Conservation (phyloP, 2,113 vertebrate genomes). For the Forbesichthys papilliferus region DNA sequence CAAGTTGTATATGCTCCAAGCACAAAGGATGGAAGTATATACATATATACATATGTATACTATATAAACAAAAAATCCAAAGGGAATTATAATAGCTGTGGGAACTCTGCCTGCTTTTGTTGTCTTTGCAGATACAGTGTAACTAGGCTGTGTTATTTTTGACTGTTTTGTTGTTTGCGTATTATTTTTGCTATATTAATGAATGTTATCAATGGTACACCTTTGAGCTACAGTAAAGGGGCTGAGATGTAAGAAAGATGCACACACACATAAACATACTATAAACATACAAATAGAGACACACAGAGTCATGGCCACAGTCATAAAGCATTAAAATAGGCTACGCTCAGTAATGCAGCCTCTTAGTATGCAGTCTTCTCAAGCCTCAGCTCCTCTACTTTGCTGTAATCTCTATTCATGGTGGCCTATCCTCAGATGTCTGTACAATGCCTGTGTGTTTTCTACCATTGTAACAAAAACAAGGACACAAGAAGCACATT, state of each 20-base stretch:
- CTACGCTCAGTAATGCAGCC: neutral
- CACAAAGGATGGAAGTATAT: slow-evolving; percentile 2
- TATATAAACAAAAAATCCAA: neutral
- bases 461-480: slow-evolving; percentile 43
- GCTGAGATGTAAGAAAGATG: slow-evolving; percentile 30
- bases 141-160: slow-evolving; percentile 27
- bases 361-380: neutral
- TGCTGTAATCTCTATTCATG: slow-evolving; percentile 16
- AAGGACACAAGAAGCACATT: slow-evolving; percentile 20
- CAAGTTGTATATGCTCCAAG: slow-evolving; percentile 14
- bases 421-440: slow-evolving; percentile 18
- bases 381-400: slow-evolving; percentile 26
- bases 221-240: slow-evolving; percentile 29
- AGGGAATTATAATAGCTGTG: slow-evolving; percentile 30
- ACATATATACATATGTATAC: neutral
- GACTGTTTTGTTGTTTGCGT: slow-evolving; percentile 37
- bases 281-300: neutral
- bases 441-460: slow-evolving; percentile 44
- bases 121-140: slow-evolving; percentile 32
- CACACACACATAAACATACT: slow-evolving; percentile 3
- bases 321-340: neutral
- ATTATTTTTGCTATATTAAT: neutral
- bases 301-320: neutral
- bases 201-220: slow-evolving; percentile 31
- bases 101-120: slow-evolving; percentile 15